Evolutionary conservation across 1,140 invertebrate species (phyloP), one percentile per base, ranked within the genome.

Genomic region (Bemisia tabaci): DNA sequence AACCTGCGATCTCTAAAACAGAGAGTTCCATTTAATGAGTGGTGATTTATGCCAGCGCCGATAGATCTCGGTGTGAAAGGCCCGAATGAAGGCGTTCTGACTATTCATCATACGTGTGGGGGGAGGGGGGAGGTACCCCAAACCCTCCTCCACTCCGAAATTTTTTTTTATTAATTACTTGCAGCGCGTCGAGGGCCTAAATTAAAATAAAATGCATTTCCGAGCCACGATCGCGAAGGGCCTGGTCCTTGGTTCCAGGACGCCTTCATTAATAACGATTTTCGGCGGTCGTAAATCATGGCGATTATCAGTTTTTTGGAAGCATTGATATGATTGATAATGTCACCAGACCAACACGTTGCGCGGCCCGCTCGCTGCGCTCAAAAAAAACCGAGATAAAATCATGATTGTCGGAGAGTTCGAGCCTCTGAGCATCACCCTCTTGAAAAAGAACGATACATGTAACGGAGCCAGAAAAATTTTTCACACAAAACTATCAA

Each of bases 141-240:
- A n/a, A 48, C 33, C 17, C 5, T 48, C 17, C 33, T 48, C 33
- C 5, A 5, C 33, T 48, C 17, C 33, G 33, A 17, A 48, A 9
- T 48, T 48, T 48, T 48, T 48, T 48, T 48, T 48, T 48, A 48
- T 48, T 48, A 48, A 48, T 48, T 48, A 48, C 33, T 48, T 48
- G 33, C 33, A 48, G 5, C 33, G 33, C 33, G 33, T 48, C 17
- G 33, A 48, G 33, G 17, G 33, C 33, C 17, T 48, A 48, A 48
- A 48, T 48, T 48, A 48, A 48, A 48, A 48, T 48, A 48, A 48
- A 48, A 48, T 48, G 33, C 33, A 48, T 17, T 48, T 48, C 17
- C 33, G 33, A 9, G 17, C 33, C n/a, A n/a, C n/a, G n/a, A n/a
- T n/a, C n/a, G n/a, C n/a, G n/a, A n/a, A n/a, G n/a, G n/a, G 17